Evolutionary conservation across 2,113 vertebrate genomes (phyloP).

Genomic region (Burhinus bistriatus): DNA sequence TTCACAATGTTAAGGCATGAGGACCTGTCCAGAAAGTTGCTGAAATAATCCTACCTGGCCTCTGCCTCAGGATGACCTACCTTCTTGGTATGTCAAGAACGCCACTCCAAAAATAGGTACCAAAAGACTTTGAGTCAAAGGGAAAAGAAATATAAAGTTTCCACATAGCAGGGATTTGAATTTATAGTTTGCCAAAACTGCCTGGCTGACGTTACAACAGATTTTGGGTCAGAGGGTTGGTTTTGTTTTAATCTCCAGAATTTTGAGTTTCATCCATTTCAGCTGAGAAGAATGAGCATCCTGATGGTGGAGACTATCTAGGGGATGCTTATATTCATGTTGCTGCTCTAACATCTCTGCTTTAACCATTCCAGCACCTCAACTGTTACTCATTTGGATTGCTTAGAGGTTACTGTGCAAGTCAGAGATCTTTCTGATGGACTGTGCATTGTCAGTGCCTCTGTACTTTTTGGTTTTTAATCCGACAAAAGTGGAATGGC

Average conservation of each 20-base stretch:
- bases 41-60: not conserved
- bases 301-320: not conserved
- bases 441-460: not conserved
- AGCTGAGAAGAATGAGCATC: not conserved
- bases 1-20: not conserved
- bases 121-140: not conserved
- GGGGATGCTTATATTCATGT: not conserved
- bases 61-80: not conserved
- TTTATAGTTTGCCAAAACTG: not conserved
- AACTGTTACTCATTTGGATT: not conserved
- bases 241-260: not conserved
- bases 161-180: not conserved
- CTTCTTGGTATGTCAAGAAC: not conserved
- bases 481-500: not conserved
- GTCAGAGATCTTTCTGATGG: not conserved
- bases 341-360: not conserved
- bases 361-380: not conserved
- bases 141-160: not conserved
- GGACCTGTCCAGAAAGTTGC: not conserved
- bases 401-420: not conserved
- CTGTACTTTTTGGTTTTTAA: not conserved
- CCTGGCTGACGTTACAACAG: not conserved
- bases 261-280: not conserved
- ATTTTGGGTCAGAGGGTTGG: not conserved
- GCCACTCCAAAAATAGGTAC: not conserved